Evolutionary conservation across 1,140 invertebrate species (phyloP).

Genomic region (Drosophila miranda): DNA sequence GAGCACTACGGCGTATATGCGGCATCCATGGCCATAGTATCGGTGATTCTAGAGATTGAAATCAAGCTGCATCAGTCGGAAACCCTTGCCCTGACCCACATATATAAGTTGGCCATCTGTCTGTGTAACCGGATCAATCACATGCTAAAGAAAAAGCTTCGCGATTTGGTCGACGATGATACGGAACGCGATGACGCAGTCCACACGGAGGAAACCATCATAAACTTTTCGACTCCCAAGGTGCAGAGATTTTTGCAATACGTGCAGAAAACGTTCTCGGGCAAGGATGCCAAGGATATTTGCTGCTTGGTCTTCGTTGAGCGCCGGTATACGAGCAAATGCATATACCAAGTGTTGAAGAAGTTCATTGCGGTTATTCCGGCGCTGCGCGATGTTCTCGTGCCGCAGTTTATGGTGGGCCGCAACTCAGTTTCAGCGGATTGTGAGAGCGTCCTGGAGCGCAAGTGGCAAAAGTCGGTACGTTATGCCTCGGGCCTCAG

Average conservation of each 20-base stretch:
- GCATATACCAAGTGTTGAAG: slow-evolving; percentile 89
- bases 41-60: slow-evolving; percentile 86
- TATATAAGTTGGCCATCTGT: slow-evolving; percentile 83
- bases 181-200: slow-evolving; percentile 36
- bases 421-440: slow-evolving; percentile 61
- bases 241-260: slow-evolving; percentile 84
- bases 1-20: slow-evolving; percentile 85
- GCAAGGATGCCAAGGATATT: slow-evolving; percentile 83
- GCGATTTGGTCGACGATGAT: slow-evolving; percentile 51
- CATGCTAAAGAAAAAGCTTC: slow-evolving; percentile 50
- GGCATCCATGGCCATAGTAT: slow-evolving; percentile 84
- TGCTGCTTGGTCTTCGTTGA: slow-evolving; percentile 92
- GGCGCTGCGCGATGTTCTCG: slow-evolving; percentile 84
- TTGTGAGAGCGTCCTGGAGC: slow-evolving; percentile 56
- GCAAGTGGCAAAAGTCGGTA: slow-evolving; percentile 83
- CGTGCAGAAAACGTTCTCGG: slow-evolving; percentile 83
- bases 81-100: slow-evolving; percentile 77
- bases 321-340: slow-evolving; percentile 89
- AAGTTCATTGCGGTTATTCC: slow-evolving; percentile 82
- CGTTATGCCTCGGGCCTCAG: not conserved
- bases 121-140: slow-evolving; percentile 68
- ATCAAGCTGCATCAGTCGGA: slow-evolving; percentile 84
- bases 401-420: slow-evolving; percentile 89
- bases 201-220: slow-evolving; percentile 77
- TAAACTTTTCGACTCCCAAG: slow-evolving; percentile 85